phyloP scores from a whole-genome alignment of 2,888 invertebrate genomes.

The Hirudinaria manillensis region DNA sequence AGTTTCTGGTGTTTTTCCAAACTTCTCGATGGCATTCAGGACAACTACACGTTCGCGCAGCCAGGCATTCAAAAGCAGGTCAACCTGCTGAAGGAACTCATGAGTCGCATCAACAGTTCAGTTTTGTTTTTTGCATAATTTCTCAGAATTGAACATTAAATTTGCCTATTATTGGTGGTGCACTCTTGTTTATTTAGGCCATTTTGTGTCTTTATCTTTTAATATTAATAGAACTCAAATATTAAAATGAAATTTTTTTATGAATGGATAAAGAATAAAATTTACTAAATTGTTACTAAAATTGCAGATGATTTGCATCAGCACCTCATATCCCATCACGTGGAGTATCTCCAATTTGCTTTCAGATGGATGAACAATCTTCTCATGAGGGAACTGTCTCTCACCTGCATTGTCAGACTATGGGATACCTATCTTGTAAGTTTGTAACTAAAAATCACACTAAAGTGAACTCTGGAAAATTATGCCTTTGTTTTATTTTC shows the following conservation, averaged over 20 bases:
- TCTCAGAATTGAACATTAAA: neutral
- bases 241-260: neutral
- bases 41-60: constrained; percentile 99
- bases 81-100: constrained; percentile 85
- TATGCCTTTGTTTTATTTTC: too few relatives aligned
- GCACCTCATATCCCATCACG: constrained; percentile 83
- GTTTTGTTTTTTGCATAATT: neutral
- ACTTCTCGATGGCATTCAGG: constrained; percentile 91
- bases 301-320: constrained; percentile 64
- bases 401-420: constrained; percentile 88
- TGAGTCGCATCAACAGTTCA: constrained; percentile 83
- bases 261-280: neutral
- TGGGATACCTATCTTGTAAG: constrained; percentile 96
- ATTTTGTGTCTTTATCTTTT: neutral
- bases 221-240: neutral
- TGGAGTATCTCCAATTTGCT: constrained; percentile 97
- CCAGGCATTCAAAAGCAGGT: constrained; percentile 98
- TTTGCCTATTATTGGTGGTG: neutral
- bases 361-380: constrained; percentile 99
- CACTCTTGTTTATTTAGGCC: neutral
- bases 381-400: constrained; percentile 88
- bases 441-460: too few relatives aligned
- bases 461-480: too few relatives aligned
- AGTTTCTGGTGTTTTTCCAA: constrained; percentile 97
- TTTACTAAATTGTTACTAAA: neutral